A percentile compares a stretch with the other conserved stretches of the same genome.
Conservation (phyloP, 2,888 invertebrate genomes). For the Eulithis testata region DNA sequence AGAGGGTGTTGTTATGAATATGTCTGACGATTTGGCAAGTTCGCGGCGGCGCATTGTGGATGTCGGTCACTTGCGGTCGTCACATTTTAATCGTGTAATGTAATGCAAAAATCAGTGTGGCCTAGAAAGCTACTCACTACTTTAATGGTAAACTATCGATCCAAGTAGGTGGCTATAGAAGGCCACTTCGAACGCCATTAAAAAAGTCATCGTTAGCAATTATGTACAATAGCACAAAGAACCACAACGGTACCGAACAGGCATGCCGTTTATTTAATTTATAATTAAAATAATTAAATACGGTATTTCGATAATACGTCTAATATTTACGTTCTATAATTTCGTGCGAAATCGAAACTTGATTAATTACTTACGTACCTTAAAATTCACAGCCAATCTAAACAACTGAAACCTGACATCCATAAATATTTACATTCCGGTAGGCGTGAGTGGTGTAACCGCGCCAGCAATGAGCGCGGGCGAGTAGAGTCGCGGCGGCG, state of each 20-base stretch:
- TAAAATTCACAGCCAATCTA: slow-evolving; percentile 84
- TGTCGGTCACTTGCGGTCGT: slow-evolving; percentile 54
- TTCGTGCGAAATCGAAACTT: slow-evolving; percentile 72
- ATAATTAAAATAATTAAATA: slow-evolving; percentile 52
- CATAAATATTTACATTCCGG: slow-evolving; percentile 84
- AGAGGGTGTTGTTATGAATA: slow-evolving; percentile 44
- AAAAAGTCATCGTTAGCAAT: slow-evolving; percentile 72
- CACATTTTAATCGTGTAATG: slow-evolving; percentile 68
- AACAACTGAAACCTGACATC: slow-evolving; percentile 84
- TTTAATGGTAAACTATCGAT: slow-evolving; percentile 80
- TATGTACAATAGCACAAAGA: slow-evolving; percentile 74
- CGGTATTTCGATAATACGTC: slow-evolving; percentile 32
- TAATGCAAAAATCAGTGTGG: slow-evolving; percentile 76
- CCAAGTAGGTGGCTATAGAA: slow-evolving; percentile 65
- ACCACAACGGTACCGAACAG: slow-evolving; percentile 68
- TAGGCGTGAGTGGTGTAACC: slow-evolving; percentile 69
- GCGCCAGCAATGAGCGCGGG: slow-evolving; percentile 48
- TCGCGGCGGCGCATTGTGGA: slow-evolving; percentile 68
- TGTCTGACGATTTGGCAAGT: slow-evolving; percentile 54
- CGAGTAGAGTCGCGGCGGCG: slow-evolving; percentile 56
- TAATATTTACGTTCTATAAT: slow-evolving; percentile 43
- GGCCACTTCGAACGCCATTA: slow-evolving; percentile 76
- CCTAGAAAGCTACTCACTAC: slow-evolving; percentile 63
- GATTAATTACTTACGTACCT: slow-evolving; percentile 78
- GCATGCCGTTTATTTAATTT: slow-evolving; percentile 66